Conservation (phyloP, 1,140 invertebrate species). For the Macrosteles quadrilineatus region DNA sequence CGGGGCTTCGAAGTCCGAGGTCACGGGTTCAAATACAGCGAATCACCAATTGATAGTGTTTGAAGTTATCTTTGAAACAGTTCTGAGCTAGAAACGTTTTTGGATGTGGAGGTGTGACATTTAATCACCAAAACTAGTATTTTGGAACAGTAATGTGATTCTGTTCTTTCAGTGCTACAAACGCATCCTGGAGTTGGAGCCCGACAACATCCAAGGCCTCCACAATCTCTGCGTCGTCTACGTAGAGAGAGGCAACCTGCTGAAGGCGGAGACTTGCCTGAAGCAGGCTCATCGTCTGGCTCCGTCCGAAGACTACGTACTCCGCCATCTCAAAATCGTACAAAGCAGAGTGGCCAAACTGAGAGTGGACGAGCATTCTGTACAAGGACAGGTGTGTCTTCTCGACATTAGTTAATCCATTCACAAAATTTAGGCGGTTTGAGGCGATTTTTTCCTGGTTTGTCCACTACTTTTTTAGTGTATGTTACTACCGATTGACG, state of each 20-base stretch:
- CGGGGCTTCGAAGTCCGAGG: no score
- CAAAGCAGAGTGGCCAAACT: constrained; percentile 63
- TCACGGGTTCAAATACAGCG: no score
- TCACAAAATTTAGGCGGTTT: not conserved
- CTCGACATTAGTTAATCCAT: not conserved
- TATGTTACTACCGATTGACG: no score
- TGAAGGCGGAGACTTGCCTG: constrained; percentile 81
- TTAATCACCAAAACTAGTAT: no score
- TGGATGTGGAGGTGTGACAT: no score
- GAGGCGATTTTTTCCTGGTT: not conserved
- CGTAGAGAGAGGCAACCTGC: constrained; percentile 85
- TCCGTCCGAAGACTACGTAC: constrained; percentile 87
- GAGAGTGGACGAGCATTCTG: constrained; percentile 36
- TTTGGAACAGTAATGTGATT: no score
- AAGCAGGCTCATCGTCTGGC: constrained; percentile 75
- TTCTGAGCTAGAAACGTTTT: no score
- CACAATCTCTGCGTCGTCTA: constrained; percentile 96
- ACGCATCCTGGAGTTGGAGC: constrained; percentile 82
- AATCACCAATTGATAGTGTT: no score
- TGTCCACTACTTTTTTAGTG: not conserved
- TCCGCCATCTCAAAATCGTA: constrained; percentile 84
- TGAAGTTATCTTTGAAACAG: no score
- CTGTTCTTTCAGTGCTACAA: constrained; percentile 74
- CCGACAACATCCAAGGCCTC: constrained; percentile 89
- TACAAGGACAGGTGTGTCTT: not conserved